Conservation (phyloP, 1,140 invertebrate species). For the Cyphomyrmex costatus region DNA sequence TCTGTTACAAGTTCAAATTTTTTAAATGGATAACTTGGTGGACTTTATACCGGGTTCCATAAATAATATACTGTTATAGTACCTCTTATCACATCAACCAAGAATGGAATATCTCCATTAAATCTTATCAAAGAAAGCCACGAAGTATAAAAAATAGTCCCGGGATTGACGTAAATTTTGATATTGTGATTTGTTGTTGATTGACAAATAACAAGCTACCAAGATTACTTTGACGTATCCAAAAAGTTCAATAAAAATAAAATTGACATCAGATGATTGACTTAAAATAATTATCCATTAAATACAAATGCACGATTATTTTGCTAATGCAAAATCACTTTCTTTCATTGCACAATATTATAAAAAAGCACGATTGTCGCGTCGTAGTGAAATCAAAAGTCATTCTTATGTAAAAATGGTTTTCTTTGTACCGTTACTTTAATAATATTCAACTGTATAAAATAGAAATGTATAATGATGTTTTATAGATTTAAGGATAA, state of each 20-base stretch:
- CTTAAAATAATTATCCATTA: neutral
- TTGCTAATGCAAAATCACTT: constrained; percentile 18
- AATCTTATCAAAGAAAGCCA: constrained; percentile 33
- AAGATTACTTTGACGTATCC: neutral
- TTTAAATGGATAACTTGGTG: neutral
- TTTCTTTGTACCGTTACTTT: neutral
- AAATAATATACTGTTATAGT: neutral
- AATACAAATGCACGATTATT: neutral
- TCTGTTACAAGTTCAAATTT: neutral
- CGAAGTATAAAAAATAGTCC: neutral
- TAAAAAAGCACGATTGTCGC: neutral
- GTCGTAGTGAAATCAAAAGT: neutral
- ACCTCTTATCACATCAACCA: neutral
- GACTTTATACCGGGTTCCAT: neutral
- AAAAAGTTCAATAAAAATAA: neutral
- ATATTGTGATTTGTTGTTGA: neutral
- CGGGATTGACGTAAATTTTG: neutral
- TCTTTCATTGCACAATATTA: constrained; percentile 17
- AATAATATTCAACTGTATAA: neutral
- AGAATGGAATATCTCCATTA: neutral
- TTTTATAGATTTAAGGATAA: constrained; percentile 83
- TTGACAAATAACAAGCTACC: neutral
- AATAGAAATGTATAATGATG: constrained; percentile 18
- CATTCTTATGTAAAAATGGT: neutral
- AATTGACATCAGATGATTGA: neutral